Conservation (phyloP, 2,113 vertebrate species). For the Ploceus nigricollis region DNA sequence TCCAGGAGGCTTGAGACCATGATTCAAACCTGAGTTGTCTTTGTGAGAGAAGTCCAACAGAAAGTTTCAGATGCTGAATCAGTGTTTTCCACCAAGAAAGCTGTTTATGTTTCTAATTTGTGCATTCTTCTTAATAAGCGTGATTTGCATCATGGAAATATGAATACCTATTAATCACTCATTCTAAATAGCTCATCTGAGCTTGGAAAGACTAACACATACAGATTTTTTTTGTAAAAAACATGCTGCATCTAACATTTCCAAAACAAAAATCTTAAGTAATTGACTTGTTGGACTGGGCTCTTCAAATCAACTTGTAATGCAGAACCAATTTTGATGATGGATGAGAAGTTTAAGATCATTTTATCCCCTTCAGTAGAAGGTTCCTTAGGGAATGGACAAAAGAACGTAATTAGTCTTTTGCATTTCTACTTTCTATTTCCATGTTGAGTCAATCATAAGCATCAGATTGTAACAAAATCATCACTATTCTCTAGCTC, state of each 20-base stretch:
- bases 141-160: neutral
- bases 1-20: neutral
- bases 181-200: neutral
- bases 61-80: neutral
- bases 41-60: neutral
- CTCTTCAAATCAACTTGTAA: constrained; percentile 8
- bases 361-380: constrained; percentile 27
- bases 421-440: constrained; percentile 38
- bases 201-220: neutral
- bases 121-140: neutral
- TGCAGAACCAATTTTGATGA: constrained; percentile 36
- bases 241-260: neutral
- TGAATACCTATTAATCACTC: constrained; percentile 3
- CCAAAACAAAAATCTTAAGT: neutral
- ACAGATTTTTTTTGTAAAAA: neutral
- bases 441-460: constrained; percentile 33
- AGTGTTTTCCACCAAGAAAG: neutral
- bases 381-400: constrained; percentile 35
- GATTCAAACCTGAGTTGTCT: neutral
- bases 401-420: constrained; percentile 53
- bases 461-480: constrained; percentile 44
- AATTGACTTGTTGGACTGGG: constrained; percentile 27
- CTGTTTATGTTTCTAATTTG: neutral
- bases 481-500: constrained; percentile 29
- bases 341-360: constrained; percentile 39